Conservation (phyloP, 2,113 vertebrate species). For the Paradoxurus hermaphroditus region DNA sequence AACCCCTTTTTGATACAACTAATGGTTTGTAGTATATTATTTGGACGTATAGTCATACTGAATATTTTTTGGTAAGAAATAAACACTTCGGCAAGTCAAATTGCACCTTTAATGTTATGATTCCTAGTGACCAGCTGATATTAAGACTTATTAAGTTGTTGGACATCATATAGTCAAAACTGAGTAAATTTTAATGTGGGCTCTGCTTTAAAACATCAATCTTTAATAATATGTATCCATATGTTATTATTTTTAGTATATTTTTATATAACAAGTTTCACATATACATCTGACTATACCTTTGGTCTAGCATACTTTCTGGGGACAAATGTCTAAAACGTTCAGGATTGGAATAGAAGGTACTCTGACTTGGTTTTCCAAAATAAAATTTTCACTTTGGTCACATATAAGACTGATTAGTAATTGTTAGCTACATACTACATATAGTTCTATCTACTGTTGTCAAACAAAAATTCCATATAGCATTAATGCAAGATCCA, state of each 20-base stretch:
- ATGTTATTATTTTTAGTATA: background rate
- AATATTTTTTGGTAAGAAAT: constrained; percentile 30
- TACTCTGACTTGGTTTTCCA: constrained; percentile 11
- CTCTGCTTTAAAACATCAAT: background rate
- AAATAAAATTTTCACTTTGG: background rate
- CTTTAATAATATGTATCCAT: background rate
- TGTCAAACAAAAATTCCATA: background rate
- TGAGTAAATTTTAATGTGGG: background rate
- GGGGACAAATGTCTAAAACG: background rate
- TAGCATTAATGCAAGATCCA: background rate
- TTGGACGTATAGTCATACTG: background rate
- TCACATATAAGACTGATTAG: background rate
- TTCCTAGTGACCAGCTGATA: background rate
- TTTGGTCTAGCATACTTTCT: background rate
- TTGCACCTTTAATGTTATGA: background rate
- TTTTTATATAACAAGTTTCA: constrained; percentile 1
- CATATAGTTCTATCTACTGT: background rate
- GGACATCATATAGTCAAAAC: background rate
- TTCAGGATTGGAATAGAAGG: background rate
- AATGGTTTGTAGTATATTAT: background rate
- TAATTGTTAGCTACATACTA: background rate
- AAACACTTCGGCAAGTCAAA: background rate
- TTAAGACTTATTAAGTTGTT: constrained; percentile 1
- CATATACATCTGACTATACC: background rate
- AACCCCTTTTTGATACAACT: background rate